Base-by-base conservation (phyloP, 2,888 invertebrate species). In the Crematogaster levior region DNA sequence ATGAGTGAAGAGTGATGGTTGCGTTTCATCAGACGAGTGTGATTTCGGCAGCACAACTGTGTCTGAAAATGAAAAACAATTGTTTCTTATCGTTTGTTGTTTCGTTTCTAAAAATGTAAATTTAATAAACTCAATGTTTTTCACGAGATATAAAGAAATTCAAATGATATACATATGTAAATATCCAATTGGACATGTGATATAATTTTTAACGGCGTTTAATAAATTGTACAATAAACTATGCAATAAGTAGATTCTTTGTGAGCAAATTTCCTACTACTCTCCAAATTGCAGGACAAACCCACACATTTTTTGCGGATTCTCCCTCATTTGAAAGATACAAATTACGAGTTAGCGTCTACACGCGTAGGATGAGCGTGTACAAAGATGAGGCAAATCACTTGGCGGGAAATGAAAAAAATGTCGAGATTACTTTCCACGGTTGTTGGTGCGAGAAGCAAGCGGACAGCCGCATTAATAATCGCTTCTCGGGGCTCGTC, bases 391-490 rank as follows among this genome's bases (percentile, higher is more conserved):
- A 30, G 40, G 6, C 40, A 21, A 63, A 63, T 74, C 51, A 40
- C 12, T 66, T 53, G 6, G 30, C 21, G 53, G 21, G 43, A 68
- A 56, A 68, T 68, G 53, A 4, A 56, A 79, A 75, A 79, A 70
- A 56, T 46, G 43, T 46, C 24, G 34, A 43, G 24, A 58, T 79
- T 79, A 56, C 70, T 79, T 56, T 79, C 34, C 56, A 2, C 37
- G 56, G 56, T 68, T 77, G 43, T 66, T 68, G 56, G 56, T n/a
- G 56, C 10, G 85, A 37, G 60, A 65, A 73, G 66, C 27, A n/a
- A 66, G 53, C 75, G 74, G 75, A 84, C 88, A 80, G 84, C 84
- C 87, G 86, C 90, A 89, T 91, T 91, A 91, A 90, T 90, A 91
- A 88, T 86, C 87, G 80, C 82, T 83, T 56, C 85, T 80, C 85